Evolutionary conservation across 2,113 vertebrate genomes (phyloP), one percentile per base, ranked within the genome.

Genomic region (Ammodytes marinus): DNA sequence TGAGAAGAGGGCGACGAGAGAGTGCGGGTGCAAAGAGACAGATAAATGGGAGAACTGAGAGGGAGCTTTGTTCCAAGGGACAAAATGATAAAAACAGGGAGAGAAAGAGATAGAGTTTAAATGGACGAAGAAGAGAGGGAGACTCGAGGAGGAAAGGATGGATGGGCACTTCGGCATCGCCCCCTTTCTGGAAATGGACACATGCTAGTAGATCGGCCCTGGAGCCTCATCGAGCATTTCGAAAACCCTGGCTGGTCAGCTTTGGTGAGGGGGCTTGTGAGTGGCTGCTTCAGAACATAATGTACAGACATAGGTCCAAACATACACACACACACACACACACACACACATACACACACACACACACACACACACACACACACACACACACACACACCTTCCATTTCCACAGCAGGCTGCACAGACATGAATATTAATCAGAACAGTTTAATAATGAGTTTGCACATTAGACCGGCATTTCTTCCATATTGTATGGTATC

Each of bases 371-470:
- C 70, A 45, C 49, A n/a, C 69, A 40, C 69, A 19, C 19, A 27
- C 57, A 46, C 70, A 55, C 83, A 64, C 74, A 55, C 50, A 45
- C 66, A 58, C 72, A 61, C 79, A 79, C 83, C 85, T 86, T 88
- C 89, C 90, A 86, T 90, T 91, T 83, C 90, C 91, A 80, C 90
- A 89, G 83, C 88, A 87, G 89, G 86, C 88, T 79, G 78, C 80
- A 57, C 73, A 88, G 87, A 87, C 86, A 83, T 90, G 84, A 91
- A 92, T 92, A 93, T 92, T 88, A 82, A 92, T 89, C 67, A 49
- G 52, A 86, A 71, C 71, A 43, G 5, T 82, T 88, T 27, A 27
- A 65, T 87, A 87, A 88, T 86, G 84, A 88, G 60, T 88, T 86
- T 74, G 55, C 77, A 83, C 75, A 67, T 88, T 77, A 77, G 59